Percentiles rank a stretch among this genome's conserved stretches.
phyloP scores from a whole-genome alignment of 2,888 invertebrate species.

The Dione vanillae region DNA sequence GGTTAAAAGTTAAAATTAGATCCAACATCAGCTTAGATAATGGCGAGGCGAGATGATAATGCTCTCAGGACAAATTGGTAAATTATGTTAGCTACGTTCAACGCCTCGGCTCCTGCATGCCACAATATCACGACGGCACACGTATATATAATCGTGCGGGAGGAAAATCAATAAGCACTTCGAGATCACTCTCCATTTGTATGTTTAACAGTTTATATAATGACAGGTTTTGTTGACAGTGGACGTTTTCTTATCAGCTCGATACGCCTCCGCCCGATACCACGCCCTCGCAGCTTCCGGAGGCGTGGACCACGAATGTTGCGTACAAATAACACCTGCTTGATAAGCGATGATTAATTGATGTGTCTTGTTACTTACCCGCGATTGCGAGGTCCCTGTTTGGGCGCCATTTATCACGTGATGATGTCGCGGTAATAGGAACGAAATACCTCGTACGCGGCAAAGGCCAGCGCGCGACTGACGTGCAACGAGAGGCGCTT shows the following conservation, averaged over 20 bases:
- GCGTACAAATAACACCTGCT: constrained; percentile 2
- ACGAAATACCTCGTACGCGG: constrained; percentile 61
- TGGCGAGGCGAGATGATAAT: constrained; percentile 44
- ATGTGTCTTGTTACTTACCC: constrained; percentile 66
- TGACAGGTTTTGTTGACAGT: constrained; percentile 79
- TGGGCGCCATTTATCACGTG: constrained; percentile 81
- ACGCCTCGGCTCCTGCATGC: constrained; percentile 45
- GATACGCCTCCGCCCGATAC: constrained; percentile 68
- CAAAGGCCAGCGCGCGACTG: constrained; percentile 73
- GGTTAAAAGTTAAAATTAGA: constrained; percentile 44
- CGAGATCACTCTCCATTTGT: constrained; percentile 60
- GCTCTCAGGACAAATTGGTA: constrained; percentile 43
- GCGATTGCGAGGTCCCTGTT: constrained; percentile 70
- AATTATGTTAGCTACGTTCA: constrained; percentile 41
- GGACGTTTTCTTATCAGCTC: constrained; percentile 76
- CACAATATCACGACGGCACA: constrained; percentile 67
- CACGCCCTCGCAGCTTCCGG: constrained; percentile 73
- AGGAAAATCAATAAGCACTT: constrained; percentile 76
- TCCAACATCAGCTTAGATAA: constrained; percentile 39
- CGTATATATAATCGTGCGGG: constrained; percentile 56
- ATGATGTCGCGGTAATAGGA: constrained; percentile 56
- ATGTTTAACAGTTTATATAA: constrained; percentile 61
- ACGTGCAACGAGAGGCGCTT: constrained; percentile 62
- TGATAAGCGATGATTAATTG: constrained; percentile 26
- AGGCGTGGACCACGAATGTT: constrained; percentile 62